Conservation (phyloP, 1,140 invertebrate species). For the Berghia stephanieae region DNA sequence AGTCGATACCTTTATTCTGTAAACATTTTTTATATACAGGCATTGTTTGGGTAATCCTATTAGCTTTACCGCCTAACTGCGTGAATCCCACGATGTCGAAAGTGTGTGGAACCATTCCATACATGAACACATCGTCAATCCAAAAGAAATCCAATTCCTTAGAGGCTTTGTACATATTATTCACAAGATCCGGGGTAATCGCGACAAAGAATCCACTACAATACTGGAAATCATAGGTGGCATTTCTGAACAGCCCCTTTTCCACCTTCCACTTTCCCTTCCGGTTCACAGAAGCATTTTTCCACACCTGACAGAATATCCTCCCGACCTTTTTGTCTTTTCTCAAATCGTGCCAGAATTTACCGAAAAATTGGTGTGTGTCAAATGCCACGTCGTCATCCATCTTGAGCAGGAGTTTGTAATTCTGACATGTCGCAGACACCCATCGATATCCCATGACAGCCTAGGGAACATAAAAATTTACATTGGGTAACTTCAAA, state of each 20-base stretch:
- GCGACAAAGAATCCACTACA: conserved; percentile 65
- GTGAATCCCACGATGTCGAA: too few species aligned
- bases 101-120: conserved; percentile 60
- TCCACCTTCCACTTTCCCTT: conserved; percentile 34
- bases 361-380: conserved; percentile 68
- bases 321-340: neutral
- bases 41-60: too few species aligned
- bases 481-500: too few species aligned
- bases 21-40: too few species aligned
- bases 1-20: too few species aligned
- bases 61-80: too few species aligned
- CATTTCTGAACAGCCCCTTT: conserved; percentile 17
- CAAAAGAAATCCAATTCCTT: conserved; percentile 60
- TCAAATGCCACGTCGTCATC: conserved; percentile 89
- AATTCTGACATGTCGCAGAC: conserved; percentile 72
- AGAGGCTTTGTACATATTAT: conserved; percentile 55
- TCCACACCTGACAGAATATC: conserved; percentile 36
- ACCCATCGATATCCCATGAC: conserved; percentile 87
- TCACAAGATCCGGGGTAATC: conserved; percentile 61
- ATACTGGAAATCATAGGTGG: conserved; percentile 51
- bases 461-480: conserved; percentile 14
- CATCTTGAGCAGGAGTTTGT: conserved; percentile 82
- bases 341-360: neutral
- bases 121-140: conserved; percentile 67
- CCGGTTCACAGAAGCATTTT: conserved; percentile 25